These are phyloP conservation scores for Anastatus disparis DNA, from an alignment of 1,140 invertebrate species.

Conservation along the genomic window DNA sequence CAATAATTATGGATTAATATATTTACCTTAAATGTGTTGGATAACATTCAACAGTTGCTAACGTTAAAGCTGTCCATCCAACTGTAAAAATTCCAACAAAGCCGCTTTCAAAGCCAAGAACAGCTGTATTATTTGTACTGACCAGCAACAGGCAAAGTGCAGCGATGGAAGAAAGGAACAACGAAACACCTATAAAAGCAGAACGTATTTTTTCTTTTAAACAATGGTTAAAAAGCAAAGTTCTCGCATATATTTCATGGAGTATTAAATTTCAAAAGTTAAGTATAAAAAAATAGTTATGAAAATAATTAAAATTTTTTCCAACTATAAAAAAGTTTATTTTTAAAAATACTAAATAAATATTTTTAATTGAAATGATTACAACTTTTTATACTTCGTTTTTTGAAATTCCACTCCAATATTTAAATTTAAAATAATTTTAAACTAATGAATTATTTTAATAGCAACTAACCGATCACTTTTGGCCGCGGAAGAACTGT, in stretches of 20 bases:
- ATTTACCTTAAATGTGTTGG: conserved; percentile 58
- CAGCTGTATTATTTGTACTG: conserved; percentile 51
- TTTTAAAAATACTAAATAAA: not conserved
- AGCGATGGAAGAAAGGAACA: conserved; percentile 56
- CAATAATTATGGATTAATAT: not conserved
- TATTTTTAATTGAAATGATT: too few species aligned
- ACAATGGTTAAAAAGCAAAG: not conserved
- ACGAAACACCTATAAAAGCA: conserved; percentile 51
- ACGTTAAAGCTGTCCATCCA: conserved; percentile 57
- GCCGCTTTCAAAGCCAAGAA: conserved; percentile 59
- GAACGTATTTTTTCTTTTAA: conserved; percentile 18
- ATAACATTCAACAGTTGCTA: conserved; percentile 59
- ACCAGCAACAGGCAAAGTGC: conserved; percentile 55
- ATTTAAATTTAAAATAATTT: not conserved
- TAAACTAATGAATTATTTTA: not conserved
- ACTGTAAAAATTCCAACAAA: conserved; percentile 57
- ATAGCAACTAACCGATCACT: conserved; percentile 53
- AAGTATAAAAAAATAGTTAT: not conserved
- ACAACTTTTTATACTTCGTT: too few species aligned
- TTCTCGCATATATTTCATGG: not conserved
- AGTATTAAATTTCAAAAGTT: not conserved
- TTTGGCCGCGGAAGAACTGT: conserved; percentile 57
- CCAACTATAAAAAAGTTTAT: not conserved
- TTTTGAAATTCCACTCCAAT: not conserved
- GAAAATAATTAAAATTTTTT: not conserved